These are phyloP conservation scores for Pollenia griseotomentosa DNA, from an alignment of 2,888 invertebrate species.

Conservation along the genomic window DNA sequence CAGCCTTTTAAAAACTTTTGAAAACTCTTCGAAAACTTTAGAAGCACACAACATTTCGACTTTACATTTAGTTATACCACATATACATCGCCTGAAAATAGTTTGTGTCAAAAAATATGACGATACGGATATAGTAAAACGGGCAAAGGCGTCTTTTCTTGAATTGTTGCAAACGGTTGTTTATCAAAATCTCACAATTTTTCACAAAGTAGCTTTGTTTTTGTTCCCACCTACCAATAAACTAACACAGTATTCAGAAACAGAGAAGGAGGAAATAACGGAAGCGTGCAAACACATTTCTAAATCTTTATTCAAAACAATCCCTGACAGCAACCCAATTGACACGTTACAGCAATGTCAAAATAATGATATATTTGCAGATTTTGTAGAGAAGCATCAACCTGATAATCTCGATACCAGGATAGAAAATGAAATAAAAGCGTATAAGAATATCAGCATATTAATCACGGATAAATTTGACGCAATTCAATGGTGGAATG, in stretches of 20 bases:
- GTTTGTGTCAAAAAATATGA: neutral
- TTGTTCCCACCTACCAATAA: slow-evolving; percentile 72
- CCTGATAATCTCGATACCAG: slow-evolving; percentile 11
- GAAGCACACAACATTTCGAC: no score
- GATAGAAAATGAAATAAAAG: slow-evolving; percentile 51
- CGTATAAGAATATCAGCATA: slow-evolving; percentile 47
- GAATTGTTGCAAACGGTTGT: slow-evolving; percentile 50
- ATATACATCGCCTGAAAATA: no score
- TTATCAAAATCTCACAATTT: slow-evolving; percentile 49
- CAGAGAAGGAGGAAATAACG: neutral
- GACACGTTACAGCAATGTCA: neutral
- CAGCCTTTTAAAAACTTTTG: no score
- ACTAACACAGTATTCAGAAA: slow-evolving; percentile 59
- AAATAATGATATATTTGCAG: slow-evolving; percentile 42
- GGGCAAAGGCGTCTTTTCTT: neutral
- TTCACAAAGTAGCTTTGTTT: slow-evolving; percentile 72
- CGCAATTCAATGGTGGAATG: slow-evolving; percentile 42
- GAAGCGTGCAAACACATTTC: slow-evolving; percentile 52
- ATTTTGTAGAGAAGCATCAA: slow-evolving; percentile 57
- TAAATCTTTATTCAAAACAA: neutral
- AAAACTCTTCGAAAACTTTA: no score
- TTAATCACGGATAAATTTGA: slow-evolving; percentile 50
- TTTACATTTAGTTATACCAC: no score
- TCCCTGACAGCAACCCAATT: neutral
- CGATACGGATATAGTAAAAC: neutral